A percentile compares a stretch with the other conserved stretches of the same genome.
Conservation (phyloP, 1,140 invertebrate species). For the Gyrodactylus salaris region DNA sequence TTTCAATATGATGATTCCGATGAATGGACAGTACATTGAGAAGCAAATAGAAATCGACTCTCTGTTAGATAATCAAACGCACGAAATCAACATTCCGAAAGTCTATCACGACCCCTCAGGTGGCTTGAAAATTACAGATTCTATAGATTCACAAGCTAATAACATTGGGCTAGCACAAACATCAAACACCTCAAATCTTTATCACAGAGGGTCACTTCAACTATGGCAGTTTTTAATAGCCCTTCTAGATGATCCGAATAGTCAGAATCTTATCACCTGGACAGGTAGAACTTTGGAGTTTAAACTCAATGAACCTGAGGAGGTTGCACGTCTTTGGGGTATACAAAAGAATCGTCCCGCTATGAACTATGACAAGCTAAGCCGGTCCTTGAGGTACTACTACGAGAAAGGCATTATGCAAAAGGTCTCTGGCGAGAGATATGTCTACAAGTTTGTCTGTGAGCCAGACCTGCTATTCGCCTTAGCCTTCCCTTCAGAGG, state of each 20-base stretch:
- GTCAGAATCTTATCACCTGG: conserved; percentile 63
- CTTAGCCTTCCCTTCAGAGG: background rate
- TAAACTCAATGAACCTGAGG: conserved; percentile 66
- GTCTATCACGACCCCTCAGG: too few relatives aligned
- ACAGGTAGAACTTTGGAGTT: conserved; percentile 74
- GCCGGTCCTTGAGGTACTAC: conserved; percentile 58
- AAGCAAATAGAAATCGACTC: too few relatives aligned
- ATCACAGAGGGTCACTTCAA: conserved; percentile 21
- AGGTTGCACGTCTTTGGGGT: conserved; percentile 26
- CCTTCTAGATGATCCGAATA: conserved; percentile 44
- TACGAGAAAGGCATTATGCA: conserved; percentile 50
- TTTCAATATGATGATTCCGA: too few relatives aligned
- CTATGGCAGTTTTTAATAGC: conserved; percentile 77
- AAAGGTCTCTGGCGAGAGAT: conserved; percentile 44
- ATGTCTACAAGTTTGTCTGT: conserved; percentile 62
- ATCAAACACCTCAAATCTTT: too few relatives aligned
- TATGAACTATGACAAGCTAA: conserved; percentile 86
- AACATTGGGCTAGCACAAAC: too few relatives aligned
- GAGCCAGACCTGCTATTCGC: background rate
- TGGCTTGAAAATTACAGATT: too few relatives aligned
- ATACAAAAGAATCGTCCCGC: conserved; percentile 40
- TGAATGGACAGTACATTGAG: too few relatives aligned
- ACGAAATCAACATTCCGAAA: too few relatives aligned
- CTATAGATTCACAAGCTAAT: too few relatives aligned
- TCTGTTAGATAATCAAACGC: too few relatives aligned